phyloP scores from a whole-genome alignment of 1,140 invertebrate species.

The Brachionus manjavacas region DNA sequence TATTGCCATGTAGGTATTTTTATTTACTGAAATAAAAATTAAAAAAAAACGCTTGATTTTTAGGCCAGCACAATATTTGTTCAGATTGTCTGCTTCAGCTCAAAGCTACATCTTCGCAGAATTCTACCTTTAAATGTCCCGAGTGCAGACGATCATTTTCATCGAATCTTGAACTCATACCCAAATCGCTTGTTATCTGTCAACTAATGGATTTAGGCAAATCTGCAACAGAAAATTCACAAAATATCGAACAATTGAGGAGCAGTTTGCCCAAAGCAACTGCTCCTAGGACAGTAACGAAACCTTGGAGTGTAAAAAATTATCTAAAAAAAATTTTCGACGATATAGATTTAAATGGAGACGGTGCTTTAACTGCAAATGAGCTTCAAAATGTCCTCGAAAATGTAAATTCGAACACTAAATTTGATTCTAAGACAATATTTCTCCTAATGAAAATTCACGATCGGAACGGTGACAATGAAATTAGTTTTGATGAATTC shows the following conservation, averaged over 20 bases:
- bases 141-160: background rate
- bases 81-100: background rate
- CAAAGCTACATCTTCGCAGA: background rate
- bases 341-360: conserved; percentile 17
- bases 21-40: background rate
- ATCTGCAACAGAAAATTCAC: background rate
- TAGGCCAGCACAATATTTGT: conserved; percentile 4
- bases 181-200: background rate
- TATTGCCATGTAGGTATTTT: background rate
- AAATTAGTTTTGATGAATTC: conserved; percentile 35
- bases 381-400: background rate
- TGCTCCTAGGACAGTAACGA: background rate
- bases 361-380: background rate
- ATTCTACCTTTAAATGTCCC: background rate
- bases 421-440: background rate
- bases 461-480: conserved; percentile 1
- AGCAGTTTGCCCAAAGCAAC: background rate
- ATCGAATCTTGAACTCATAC: background rate
- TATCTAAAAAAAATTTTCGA: background rate
- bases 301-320: background rate
- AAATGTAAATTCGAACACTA: background rate
- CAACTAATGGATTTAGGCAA: background rate
- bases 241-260: background rate
- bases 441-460: background rate
- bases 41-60: background rate